Conservation (phyloP, 2,888 invertebrate species). For the Bellardia pandia region DNA sequence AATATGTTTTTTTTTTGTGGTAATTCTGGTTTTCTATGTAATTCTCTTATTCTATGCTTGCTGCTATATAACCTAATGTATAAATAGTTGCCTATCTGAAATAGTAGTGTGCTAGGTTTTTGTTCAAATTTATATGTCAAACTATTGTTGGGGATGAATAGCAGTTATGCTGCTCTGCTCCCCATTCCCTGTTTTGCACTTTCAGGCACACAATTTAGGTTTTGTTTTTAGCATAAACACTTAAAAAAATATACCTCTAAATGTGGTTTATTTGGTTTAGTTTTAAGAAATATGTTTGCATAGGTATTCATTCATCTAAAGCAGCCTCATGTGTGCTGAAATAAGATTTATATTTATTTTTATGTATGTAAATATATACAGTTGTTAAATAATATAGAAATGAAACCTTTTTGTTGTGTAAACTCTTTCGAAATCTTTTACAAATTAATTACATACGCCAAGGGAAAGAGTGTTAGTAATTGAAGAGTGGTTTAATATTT, state of each 20-base stretch:
- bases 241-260: constrained; percentile 26
- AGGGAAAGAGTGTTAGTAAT: background rate
- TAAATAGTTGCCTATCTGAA: constrained; percentile 9
- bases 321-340: background rate
- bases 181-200: constrained; percentile 21
- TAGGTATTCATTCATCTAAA: background rate
- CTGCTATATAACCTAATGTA: background rate
- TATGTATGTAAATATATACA: constrained; percentile 17
- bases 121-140: constrained; percentile 45
- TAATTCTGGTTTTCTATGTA: background rate
- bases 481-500: background rate
- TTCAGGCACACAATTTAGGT: constrained; percentile 27
- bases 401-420: background rate
- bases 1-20: constrained; percentile 31
- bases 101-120: constrained; percentile 11
- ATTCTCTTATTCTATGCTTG: background rate
- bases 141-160: constrained; percentile 49
- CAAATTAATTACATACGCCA: background rate
- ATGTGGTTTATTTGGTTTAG: constrained; percentile 55
- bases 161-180: constrained; percentile 11
- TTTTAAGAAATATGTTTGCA: constrained; percentile 22
- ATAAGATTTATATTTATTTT: constrained; percentile 45
- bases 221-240: constrained; percentile 28
- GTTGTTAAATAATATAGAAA: constrained; percentile 1
- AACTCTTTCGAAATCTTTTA: background rate